phyloP scores from a whole-genome alignment of 1,140 invertebrate species.

The Chironomus tepperi region DNA sequence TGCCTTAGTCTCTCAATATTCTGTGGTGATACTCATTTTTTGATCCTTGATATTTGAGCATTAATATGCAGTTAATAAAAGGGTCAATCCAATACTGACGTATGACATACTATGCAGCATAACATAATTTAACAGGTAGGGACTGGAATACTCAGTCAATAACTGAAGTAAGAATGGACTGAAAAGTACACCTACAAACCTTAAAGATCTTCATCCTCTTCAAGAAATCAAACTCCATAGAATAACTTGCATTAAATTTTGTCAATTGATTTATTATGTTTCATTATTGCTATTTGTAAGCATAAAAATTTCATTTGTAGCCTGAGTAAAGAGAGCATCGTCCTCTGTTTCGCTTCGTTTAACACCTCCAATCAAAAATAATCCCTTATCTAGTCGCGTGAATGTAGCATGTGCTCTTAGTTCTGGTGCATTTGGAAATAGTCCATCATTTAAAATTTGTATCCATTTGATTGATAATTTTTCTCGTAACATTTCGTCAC shows the following conservation, averaged over 20 bases:
- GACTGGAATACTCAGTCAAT: no score
- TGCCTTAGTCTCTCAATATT: no score
- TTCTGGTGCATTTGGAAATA: not conserved
- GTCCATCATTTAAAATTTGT: not conserved
- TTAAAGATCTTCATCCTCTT: no score
- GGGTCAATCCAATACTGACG: no score
- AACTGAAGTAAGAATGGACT: no score
- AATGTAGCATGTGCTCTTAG: not conserved
- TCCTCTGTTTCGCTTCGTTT: not conserved
- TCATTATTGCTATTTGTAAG: not conserved
- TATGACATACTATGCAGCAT: no score
- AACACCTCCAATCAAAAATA: not conserved
- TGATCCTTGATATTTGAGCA: no score
- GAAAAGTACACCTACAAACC: no score
- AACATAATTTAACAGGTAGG: no score
- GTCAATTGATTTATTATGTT: not conserved
- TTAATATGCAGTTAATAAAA: no score
- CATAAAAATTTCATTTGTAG: constrained; percentile 12
- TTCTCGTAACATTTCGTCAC: not conserved
- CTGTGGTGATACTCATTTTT: no score
- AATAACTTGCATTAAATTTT: not conserved
- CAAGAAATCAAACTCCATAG: no score
- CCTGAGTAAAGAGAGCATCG: constrained; percentile 2
- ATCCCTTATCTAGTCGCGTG: not conserved
- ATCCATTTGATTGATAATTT: not conserved